These are phyloP conservation scores for Phycodurus eques DNA, from an alignment of 2,113 vertebrate species.

Conservation along the genomic window DNA sequence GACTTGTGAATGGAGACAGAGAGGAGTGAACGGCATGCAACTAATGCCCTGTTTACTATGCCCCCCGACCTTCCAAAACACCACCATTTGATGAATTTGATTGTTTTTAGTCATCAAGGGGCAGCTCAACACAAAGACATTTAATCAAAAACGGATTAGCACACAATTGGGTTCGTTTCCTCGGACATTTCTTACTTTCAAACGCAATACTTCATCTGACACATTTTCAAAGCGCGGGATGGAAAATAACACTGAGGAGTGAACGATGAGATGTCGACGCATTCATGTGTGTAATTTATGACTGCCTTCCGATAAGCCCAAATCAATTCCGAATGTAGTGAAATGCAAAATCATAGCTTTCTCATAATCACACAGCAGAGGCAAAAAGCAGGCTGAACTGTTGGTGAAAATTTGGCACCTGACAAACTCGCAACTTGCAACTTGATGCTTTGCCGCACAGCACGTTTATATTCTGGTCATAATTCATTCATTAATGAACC, in stretches of 20 bases:
- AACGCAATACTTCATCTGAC: background rate
- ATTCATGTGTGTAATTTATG: background rate
- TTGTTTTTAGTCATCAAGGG: slow-evolving; percentile 41
- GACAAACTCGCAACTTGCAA: background rate
- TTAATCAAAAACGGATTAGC: slow-evolving; percentile 3
- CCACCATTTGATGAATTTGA: background rate
- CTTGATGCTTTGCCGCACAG: background rate
- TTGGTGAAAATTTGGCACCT: background rate
- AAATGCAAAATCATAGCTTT: background rate
- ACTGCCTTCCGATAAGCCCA: background rate
- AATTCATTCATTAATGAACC: background rate
- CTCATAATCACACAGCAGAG: background rate
- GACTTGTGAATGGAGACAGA: slow-evolving; percentile 50
- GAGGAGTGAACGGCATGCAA: slow-evolving; percentile 51
- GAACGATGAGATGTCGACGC: background rate
- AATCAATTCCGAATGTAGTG: background rate
- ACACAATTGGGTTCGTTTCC: slow-evolving; percentile 18
- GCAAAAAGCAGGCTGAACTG: background rate
- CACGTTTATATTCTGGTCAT: background rate
- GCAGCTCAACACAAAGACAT: slow-evolving; percentile 3
- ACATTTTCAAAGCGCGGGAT: background rate
- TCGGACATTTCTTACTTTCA: background rate
- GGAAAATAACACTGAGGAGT: background rate
- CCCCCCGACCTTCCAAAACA: slow-evolving; percentile 27
- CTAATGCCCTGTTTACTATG: slow-evolving; percentile 53